Base-by-base conservation (phyloP, 2,888 invertebrate genomes). In the Theretra japonica region DNA sequence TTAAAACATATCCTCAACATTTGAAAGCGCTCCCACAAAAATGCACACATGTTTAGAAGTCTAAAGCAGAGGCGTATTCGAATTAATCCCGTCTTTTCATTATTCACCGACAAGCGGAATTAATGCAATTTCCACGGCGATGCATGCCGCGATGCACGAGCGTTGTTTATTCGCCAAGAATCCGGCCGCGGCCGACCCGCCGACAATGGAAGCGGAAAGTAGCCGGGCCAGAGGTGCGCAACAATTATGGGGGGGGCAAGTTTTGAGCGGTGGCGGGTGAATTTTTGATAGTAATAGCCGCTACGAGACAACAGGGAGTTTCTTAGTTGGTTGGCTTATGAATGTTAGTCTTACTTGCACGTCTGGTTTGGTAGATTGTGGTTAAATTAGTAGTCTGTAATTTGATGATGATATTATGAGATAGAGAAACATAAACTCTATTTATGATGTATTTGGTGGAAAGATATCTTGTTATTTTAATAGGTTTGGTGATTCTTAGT, bases 141-240 rank as follows among this genome's bases (percentile, higher is more conserved):
- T 58, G 65, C 65, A 62, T 25, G 33, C 17, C 19, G 65, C 53
- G 65, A 57, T 68, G 65, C 65, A 65, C 65, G 65, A 58, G 58
- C 68, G 68, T 68, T 65, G 68, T 72, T 72, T 72, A 72, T 72
- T 48, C 68, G 50, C 71, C 59, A 68, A 72, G 68, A 68, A 71
- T 65, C 65, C 71, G 71, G 57, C 50, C n/a, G 41, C 23, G 65
- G 33, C 56, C 58, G 68, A 25, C 72, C 72, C 73, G 72, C 69
- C 71, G 74, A 70, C 76, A 90, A 90, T 90, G 81, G 87, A 80
- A 84, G 89, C 89, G 85, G 86, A 85, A 88, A 90, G 90, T 89
- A 90, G 91, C 88, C 79, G 82, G 85, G 89, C 82, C 85, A 86
- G 86, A 87, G 89, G 90, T 88, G 88, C 85, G 87, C 85, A 87